Conservation (phyloP, 2,113 vertebrate genomes). For the Calyptommatus sinebrachiatus region DNA sequence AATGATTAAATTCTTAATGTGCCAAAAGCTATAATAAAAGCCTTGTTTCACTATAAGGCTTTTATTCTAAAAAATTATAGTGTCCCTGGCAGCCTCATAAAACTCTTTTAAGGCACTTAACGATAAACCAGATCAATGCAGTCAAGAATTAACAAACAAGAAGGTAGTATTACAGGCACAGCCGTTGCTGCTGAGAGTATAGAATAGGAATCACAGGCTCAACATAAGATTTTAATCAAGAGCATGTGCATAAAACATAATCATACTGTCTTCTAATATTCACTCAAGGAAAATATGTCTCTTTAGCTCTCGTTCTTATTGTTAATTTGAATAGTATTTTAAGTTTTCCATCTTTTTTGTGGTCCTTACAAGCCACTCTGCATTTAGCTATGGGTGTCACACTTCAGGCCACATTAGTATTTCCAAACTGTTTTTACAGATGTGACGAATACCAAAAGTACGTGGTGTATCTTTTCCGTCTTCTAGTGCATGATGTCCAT, state of each 20-base stretch:
- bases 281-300: neutral
- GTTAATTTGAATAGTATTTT: neutral
- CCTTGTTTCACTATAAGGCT: too few relatives aligned
- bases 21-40: too few relatives aligned
- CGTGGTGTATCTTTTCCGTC: neutral
- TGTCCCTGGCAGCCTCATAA: neutral
- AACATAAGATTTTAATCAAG: neutral
- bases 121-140: neutral
- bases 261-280: neutral
- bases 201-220: neutral
- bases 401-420: neutral
- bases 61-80: too few relatives aligned
- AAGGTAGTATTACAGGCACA: neutral
- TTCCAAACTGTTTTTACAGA: neutral
- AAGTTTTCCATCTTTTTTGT: neutral
- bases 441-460: neutral
- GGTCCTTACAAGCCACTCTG: neutral
- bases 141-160: neutral
- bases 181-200: neutral
- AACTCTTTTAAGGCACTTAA: neutral
- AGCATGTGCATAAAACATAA: neutral
- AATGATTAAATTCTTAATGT: neutral
- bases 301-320: neutral
- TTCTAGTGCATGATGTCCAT: neutral
- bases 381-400: too few relatives aligned